Evolutionary conservation across 2,797 vertebrate genomes (phyloP).

Genomic region (Halcyon leucocephala): DNA sequence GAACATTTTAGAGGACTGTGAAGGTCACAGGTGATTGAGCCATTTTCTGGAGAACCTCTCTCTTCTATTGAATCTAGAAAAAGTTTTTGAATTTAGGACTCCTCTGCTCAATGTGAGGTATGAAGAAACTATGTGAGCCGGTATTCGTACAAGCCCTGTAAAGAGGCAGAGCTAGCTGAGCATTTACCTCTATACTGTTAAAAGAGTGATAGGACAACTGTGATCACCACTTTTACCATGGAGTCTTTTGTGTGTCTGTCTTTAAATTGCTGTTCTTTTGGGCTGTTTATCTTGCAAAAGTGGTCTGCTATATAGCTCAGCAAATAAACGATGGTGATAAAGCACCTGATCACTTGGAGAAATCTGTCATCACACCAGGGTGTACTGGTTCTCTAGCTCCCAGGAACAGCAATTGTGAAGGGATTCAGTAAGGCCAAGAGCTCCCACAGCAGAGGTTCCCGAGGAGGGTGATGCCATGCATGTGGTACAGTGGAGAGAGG

Average conservation of each 20-base stretch:
- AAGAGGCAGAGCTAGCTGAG: background rate
- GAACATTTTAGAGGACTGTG: background rate
- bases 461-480: rapidly evolving
- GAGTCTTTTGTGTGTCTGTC: background rate
- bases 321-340: background rate
- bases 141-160: background rate
- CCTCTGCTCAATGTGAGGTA: background rate
- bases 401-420: background rate
- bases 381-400: background rate
- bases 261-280: background rate
- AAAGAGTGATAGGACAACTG: background rate
- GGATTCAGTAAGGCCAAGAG: background rate
- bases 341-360: background rate
- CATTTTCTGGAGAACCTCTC: background rate
- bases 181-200: background rate
- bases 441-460: background rate
- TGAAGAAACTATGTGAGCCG: background rate
- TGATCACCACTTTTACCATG: background rate
- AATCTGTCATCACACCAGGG: background rate
- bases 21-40: rapidly evolving
- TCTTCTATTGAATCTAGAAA: background rate
- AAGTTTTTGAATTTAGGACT: background rate
- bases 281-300: background rate
- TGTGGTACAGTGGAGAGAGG: background rate
- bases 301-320: background rate